A percentile compares a stretch with the other conserved stretches of the same genome.
Evolutionary conservation across 2,888 invertebrate species (phyloP).

Genomic region (Epistrophe eligans): DNA sequence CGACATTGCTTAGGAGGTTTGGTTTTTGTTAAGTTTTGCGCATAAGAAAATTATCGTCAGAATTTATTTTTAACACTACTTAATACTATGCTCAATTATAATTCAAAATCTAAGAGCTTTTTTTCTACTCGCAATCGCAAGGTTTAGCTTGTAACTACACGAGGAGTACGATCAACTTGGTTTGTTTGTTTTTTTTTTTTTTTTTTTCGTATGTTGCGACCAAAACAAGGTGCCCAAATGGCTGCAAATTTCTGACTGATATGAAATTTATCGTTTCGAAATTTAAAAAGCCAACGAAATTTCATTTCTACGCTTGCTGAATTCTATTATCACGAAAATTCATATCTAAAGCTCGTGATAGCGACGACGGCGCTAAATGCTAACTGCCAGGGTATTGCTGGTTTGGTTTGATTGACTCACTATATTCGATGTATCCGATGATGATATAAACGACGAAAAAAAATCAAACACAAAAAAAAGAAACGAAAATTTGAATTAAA

Average conservation of each 20-base stretch:
- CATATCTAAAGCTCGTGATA: constrained; percentile 63
- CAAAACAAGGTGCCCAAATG: constrained; percentile 40
- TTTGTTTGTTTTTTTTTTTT: too few species aligned
- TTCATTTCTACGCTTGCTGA: not conserved
- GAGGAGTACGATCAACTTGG: too few species aligned
- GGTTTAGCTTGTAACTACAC: too few species aligned
- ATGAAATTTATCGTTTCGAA: constrained; percentile 25
- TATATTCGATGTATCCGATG: constrained; percentile 11
- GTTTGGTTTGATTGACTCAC: constrained; percentile 29
- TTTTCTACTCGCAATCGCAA: not conserved
- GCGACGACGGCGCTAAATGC: constrained; percentile 32
- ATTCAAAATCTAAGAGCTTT: constrained; percentile 2
- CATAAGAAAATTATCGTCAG: constrained; percentile 39
- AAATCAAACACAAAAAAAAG: not conserved
- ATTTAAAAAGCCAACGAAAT: constrained; percentile 12
- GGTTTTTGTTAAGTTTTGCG: constrained; percentile 2
- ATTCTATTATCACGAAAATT: constrained; percentile 51
- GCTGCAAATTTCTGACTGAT: constrained; percentile 58
- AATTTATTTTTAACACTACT: constrained; percentile 48
- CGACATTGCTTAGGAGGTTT: constrained; percentile 23
- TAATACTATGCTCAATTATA: not conserved
- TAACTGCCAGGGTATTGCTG: constrained; percentile 7
- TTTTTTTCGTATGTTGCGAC: not conserved
- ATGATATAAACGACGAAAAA: not conserved
- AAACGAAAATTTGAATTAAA: constrained; percentile 13